A percentile compares a stretch with the other conserved stretches of the same genome.
Conservation (phyloP, 2,888 invertebrate genomes). For the Selenia dentaria region DNA sequence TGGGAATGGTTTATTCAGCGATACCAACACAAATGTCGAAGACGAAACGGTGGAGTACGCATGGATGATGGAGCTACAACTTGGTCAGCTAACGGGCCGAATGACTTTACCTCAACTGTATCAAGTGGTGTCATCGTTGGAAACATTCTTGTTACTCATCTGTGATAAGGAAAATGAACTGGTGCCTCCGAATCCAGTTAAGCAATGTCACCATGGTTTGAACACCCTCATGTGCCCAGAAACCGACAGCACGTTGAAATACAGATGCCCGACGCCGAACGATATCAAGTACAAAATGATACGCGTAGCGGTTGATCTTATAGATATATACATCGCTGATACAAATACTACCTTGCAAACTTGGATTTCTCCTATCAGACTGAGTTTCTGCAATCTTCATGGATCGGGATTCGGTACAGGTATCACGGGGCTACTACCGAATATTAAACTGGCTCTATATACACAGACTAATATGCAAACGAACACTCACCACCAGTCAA, state of each 20-base stretch:
- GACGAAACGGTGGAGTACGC: slow-evolving; percentile 98
- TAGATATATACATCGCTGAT: slow-evolving; percentile 96
- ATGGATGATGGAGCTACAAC: slow-evolving; percentile 97
- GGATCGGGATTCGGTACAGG: slow-evolving; percentile 96
- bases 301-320: slow-evolving; percentile 93
- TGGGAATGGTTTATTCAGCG: slow-evolving; percentile 98
- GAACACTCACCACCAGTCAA: slow-evolving; percentile 80
- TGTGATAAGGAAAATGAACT: slow-evolving; percentile 96
- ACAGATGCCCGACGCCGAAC: slow-evolving; percentile 91
- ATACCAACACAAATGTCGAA: slow-evolving; percentile 94
- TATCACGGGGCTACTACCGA: slow-evolving; percentile 93
- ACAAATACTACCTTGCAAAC: slow-evolving; percentile 93
- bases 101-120: slow-evolving; percentile 95
- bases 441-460: slow-evolving; percentile 86
- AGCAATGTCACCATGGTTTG: slow-evolving; percentile 92
- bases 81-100: slow-evolving; percentile 97
- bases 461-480: slow-evolving; percentile 87
- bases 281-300: slow-evolving; percentile 98
- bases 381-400: slow-evolving; percentile 97
- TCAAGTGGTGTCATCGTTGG: slow-evolving; percentile 93
- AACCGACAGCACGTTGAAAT: slow-evolving; percentile 88
- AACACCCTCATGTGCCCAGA: slow-evolving; percentile 88
- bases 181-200: slow-evolving; percentile 91
- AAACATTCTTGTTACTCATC: slow-evolving; percentile 93
- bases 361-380: slow-evolving; percentile 94